Conservation (phyloP, 2,113 vertebrate genomes). For the Pseudopipra pipra region DNA sequence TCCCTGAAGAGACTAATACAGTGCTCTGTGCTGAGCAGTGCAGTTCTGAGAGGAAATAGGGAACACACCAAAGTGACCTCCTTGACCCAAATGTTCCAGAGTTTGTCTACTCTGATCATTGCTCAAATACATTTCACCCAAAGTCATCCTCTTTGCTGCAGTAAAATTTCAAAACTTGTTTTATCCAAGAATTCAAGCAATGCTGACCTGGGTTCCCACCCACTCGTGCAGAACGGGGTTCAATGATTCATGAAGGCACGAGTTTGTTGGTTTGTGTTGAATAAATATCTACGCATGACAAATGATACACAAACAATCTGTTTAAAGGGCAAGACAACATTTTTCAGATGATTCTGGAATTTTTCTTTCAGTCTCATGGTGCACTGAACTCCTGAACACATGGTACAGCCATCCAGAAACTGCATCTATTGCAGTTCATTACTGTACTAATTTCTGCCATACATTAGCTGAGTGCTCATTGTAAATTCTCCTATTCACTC, state of each 20-base stretch:
- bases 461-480: neutral
- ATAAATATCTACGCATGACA: neutral
- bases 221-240: neutral
- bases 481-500: neutral
- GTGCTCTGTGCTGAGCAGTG: neutral
- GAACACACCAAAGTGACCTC: neutral
- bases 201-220: neutral
- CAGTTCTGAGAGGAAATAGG: neutral
- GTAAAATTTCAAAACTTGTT: neutral
- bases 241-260: neutral
- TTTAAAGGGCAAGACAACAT: neutral
- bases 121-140: neutral
- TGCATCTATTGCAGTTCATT: neutral
- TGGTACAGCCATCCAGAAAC: neutral
- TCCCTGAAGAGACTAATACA: neutral
- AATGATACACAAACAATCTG: neutral
- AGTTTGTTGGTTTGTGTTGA: neutral
- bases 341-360: neutral
- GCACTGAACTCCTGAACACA: neutral
- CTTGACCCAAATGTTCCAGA: neutral
- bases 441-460: neutral
- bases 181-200: neutral
- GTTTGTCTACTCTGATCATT: neutral
- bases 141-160: neutral
- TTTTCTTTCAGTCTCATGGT: neutral